Conservation (phyloP, 2,113 vertebrate species). For the Colistium nudipinnis region DNA sequence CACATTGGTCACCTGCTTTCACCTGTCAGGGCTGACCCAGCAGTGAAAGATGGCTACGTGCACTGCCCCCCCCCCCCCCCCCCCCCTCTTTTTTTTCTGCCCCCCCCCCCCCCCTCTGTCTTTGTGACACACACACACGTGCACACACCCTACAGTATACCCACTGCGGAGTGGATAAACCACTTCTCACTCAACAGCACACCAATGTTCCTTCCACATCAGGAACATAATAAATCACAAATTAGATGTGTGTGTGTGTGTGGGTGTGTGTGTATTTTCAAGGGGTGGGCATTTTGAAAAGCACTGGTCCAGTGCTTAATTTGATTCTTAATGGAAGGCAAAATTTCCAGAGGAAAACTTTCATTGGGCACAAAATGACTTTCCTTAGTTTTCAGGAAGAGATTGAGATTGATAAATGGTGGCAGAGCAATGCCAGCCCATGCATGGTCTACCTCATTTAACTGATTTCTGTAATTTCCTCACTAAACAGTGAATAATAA, state of each 20-base stretch:
- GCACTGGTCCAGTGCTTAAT: constrained; percentile 78
- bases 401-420: constrained; percentile 82
- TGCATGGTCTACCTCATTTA: constrained; percentile 73
- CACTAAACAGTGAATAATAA: constrained; percentile 75
- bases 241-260: constrained; percentile 55
- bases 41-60: constrained; percentile 66
- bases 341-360: constrained; percentile 83
- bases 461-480: constrained; percentile 71
- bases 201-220: constrained; percentile 57
- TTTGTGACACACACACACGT: constrained; percentile 23
- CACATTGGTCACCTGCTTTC: constrained; percentile 72
- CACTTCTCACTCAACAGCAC: constrained; percentile 47
- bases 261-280: constrained; percentile 46
- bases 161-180: constrained; percentile 51
- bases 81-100: too few species aligned
- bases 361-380: constrained; percentile 81
- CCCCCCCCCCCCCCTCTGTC: constrained; percentile 12
- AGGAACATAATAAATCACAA: constrained; percentile 81
- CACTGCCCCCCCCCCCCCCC: constrained; percentile 32
- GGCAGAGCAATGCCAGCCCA: constrained; percentile 62
- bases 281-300: constrained; percentile 48
- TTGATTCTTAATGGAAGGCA: constrained; percentile 81
- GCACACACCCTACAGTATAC: constrained; percentile 12
- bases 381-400: constrained; percentile 76
- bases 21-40: constrained; percentile 66